Conservation (phyloP, 2,113 vertebrate species). For the Mola mola region DNA sequence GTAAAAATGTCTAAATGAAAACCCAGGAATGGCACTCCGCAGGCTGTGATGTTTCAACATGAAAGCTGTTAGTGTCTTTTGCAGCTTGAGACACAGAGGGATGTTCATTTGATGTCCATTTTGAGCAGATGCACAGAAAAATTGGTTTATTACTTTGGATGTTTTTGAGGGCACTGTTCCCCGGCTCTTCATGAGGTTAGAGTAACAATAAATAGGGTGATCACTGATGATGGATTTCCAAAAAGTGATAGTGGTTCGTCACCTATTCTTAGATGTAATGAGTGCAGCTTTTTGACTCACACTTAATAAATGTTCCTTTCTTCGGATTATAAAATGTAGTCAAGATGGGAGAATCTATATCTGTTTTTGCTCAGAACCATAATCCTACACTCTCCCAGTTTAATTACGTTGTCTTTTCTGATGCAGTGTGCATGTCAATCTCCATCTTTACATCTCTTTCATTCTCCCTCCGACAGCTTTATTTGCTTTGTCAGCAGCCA, state of each 20-base stretch:
- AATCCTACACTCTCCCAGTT: constrained; percentile 35
- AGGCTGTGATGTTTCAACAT: constrained; percentile 35
- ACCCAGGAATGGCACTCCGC: constrained; percentile 22
- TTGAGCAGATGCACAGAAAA: too few species aligned
- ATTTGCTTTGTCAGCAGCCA: constrained; percentile 46
- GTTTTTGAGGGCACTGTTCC: too few species aligned
- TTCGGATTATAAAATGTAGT: neutral
- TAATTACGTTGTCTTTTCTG: constrained; percentile 55
- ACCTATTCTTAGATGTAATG: too few species aligned
- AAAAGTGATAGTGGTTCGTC: too few species aligned
- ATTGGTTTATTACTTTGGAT: too few species aligned
- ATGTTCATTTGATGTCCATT: constrained; percentile 31
- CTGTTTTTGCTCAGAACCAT: neutral
- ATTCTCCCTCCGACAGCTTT: constrained; percentile 60
- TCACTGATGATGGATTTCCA: too few species aligned
- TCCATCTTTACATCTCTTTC: constrained; percentile 48
- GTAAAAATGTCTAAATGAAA: constrained; percentile 55
- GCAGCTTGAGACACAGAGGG: constrained; percentile 28
- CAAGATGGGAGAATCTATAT: neutral
- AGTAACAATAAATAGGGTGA: too few species aligned
- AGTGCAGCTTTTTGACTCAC: too few species aligned
- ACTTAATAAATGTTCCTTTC: too few species aligned
- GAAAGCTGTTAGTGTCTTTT: constrained; percentile 50
- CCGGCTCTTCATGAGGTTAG: too few species aligned
- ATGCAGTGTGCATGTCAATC: constrained; percentile 51